Conservation (phyloP, 2,888 invertebrate genomes). For the Metacarcinus magister region DNA sequence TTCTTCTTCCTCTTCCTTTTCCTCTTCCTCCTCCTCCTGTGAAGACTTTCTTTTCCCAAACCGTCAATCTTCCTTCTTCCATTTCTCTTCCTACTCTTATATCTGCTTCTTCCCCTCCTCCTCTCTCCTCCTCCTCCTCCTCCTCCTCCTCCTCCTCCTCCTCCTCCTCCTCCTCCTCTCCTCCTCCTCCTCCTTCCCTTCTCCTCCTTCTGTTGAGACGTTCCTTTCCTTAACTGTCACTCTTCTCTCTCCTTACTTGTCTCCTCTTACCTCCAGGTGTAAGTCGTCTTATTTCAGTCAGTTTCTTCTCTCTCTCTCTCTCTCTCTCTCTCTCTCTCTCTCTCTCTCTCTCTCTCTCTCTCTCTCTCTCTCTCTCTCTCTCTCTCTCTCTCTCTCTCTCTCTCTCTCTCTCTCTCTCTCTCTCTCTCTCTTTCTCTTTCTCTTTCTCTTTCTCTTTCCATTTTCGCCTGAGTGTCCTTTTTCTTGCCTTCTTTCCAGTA, state of each 20-base stretch:
- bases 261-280: constrained; percentile 26
- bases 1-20: not conserved
- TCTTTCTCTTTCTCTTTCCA: not conserved
- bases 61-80: not conserved
- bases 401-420: constrained; percentile 39
- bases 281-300: constrained; percentile 30
- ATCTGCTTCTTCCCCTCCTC: not conserved
- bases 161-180: not conserved
- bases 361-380: constrained; percentile 46
- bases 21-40: constrained; percentile 26
- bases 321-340: constrained; percentile 48
- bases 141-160: constrained; percentile 11
- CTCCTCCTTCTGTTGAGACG: constrained; percentile 4
- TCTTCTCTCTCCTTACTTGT: constrained; percentile 26
- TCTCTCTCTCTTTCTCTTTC: constrained; percentile 5
- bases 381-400: not conserved
- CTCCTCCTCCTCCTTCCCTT: no score
- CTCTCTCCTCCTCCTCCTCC: not conserved
- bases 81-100: not conserved
- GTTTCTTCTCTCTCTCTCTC: not conserved
- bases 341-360: constrained; percentile 48
- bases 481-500: not conserved
- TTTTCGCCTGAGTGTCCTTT: not conserved
- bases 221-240: constrained; percentile 10
- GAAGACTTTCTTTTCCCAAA: no score